Evolutionary conservation across 1,140 invertebrate genomes (phyloP).

Genomic region (Drosophila obscura): DNA sequence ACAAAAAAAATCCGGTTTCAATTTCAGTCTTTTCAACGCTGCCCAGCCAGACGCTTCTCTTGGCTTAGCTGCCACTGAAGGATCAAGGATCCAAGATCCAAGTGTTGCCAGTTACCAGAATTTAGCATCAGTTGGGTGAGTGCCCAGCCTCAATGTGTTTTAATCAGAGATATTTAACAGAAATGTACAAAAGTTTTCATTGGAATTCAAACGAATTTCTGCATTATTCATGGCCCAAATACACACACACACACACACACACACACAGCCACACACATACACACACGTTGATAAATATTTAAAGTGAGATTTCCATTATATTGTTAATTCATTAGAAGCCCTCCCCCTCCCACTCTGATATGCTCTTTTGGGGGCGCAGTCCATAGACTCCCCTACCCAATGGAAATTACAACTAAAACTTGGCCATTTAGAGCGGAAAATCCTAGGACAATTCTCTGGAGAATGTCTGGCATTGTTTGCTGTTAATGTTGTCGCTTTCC

Average conservation of each 20-base stretch:
- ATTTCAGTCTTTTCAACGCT: conserved; percentile 33
- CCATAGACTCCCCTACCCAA: too few relatives aligned
- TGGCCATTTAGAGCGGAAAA: conserved; percentile 53
- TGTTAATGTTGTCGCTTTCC: conserved; percentile 26
- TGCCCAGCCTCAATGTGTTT: not conserved
- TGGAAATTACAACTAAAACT: conserved; percentile 18
- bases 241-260: conserved; percentile 2
- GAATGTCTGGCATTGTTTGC: conserved; percentile 39
- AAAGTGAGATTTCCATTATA: conserved; percentile 47
- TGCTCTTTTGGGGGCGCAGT: too few relatives aligned
- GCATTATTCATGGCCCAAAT: conserved; percentile 30
- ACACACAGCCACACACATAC: conserved; percentile 3
- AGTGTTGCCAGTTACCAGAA: not conserved
- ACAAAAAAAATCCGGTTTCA: not conserved
- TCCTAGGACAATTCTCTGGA: conserved; percentile 33
- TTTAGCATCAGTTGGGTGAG: conserved; percentile 4
- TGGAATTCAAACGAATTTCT: conserved; percentile 1
- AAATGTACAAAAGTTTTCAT: not conserved
- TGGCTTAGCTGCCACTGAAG: not conserved
- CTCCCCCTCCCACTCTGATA: not conserved
- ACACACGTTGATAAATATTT: conserved; percentile 24
- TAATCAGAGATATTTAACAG: not conserved
- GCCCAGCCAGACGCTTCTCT: conserved; percentile 14
- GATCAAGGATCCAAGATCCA: not conserved
- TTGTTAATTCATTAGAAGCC: conserved; percentile 42